These are phyloP conservation scores for Neoaliturus tenellus DNA, from an alignment of 2,888 invertebrate species.

Conservation along the genomic window DNA sequence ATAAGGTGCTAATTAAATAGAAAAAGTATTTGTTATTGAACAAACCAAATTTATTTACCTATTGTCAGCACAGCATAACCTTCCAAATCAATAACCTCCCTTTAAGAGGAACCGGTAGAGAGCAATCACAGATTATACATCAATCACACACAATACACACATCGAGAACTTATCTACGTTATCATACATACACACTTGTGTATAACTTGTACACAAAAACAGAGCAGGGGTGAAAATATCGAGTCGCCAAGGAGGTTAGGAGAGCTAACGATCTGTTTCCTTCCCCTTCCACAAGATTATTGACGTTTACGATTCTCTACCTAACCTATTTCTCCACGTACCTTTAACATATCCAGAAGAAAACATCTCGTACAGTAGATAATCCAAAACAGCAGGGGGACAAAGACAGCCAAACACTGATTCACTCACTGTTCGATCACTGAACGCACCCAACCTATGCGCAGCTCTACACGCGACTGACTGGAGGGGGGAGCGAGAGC, in stretches of 20 bases:
- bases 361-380: neutral
- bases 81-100: too few relatives aligned
- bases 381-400: slow-evolving; percentile 15
- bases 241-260: slow-evolving; percentile 18
- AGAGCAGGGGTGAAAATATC: neutral
- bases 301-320: neutral
- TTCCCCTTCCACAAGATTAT: neutral
- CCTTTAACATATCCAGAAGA: neutral
- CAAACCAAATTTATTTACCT: too few relatives aligned
- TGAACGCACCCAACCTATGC: neutral
- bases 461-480: slow-evolving; percentile 5
- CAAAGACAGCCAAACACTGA: slow-evolving; percentile 29
- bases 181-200: too few relatives aligned
- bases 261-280: slow-evolving; percentile 7
- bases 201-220: neutral
- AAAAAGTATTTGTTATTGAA: too few relatives aligned
- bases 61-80: too few relatives aligned
- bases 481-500: neutral
- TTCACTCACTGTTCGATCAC: slow-evolving; percentile 24
- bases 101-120: too few relatives aligned
- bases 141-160: too few relatives aligned
- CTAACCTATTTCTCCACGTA: neutral
- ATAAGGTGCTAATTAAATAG: too few relatives aligned
- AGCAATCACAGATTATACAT: too few relatives aligned
- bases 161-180: too few relatives aligned